These are phyloP conservation scores for Rhegmatorhina hoffmannsi DNA, from an alignment of 2,113 vertebrate species.

Conservation along the genomic window DNA sequence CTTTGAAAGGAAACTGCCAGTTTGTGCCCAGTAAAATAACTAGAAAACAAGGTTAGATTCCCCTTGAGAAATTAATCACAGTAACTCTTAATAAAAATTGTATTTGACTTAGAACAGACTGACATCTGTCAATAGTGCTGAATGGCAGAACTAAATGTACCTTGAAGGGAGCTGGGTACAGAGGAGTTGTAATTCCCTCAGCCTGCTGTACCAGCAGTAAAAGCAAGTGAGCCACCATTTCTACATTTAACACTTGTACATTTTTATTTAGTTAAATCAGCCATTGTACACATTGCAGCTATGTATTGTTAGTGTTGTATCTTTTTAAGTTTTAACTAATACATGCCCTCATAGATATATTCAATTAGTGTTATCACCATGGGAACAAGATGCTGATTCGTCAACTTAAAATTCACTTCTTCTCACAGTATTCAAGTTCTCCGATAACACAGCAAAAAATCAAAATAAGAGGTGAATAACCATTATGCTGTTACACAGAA, in stretches of 20 bases:
- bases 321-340: conserved; percentile 87
- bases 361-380: conserved; percentile 93
- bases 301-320: conserved; percentile 88
- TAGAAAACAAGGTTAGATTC: neutral
- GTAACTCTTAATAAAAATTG: neutral
- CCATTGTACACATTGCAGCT: conserved; percentile 94
- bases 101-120: neutral
- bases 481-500: conserved; percentile 83
- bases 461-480: conserved; percentile 79
- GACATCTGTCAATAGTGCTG: neutral
- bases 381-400: conserved; percentile 91
- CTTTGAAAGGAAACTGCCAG: neutral
- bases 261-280: conserved; percentile 95
- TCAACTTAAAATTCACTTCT: conserved; percentile 90
- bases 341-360: conserved; percentile 96
- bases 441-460: conserved; percentile 86
- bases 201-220: neutral
- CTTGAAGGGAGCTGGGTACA: neutral
- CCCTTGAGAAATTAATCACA: neutral
- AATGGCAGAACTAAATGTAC: neutral
- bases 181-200: neutral
- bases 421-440: conserved; percentile 90
- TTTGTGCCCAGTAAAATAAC: neutral
- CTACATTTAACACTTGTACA: conserved; percentile 88
- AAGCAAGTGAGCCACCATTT: neutral